Conservation (phyloP, 2,113 vertebrate species). For the Aphyosemion australe region DNA sequence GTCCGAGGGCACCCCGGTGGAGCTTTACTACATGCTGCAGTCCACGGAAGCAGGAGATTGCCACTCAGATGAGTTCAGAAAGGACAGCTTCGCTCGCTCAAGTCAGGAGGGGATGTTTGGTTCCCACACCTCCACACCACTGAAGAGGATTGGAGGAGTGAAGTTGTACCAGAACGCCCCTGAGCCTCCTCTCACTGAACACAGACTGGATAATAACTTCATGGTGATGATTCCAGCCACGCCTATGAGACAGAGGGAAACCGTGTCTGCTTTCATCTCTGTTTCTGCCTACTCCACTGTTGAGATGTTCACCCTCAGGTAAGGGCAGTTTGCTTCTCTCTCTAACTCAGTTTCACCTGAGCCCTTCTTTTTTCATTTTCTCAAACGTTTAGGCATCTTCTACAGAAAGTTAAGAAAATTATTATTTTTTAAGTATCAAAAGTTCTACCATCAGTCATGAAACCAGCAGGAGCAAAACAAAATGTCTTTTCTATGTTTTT, state of each 20-base stretch:
- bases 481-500: not conserved
- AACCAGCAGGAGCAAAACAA: not conserved
- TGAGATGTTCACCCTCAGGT: conserved; percentile 94
- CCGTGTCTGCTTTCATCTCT: conserved; percentile 84
- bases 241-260: conserved; percentile 88
- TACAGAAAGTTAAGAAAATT: not conserved
- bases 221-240: conserved; percentile 86
- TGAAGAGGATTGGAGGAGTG: conserved; percentile 86
- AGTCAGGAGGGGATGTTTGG: conserved; percentile 83
- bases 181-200: conserved; percentile 80
- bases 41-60: conserved; percentile 80
- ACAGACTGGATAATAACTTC: conserved; percentile 86
- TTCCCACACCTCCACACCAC: conserved; percentile 72
- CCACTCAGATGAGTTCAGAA: conserved; percentile 79
- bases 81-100: conserved; percentile 83
- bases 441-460: not conserved
- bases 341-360: conserved; percentile 6
- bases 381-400: not conserved
- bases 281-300: conserved; percentile 84
- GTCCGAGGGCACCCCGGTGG: conserved; percentile 84
- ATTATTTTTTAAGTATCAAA: too few species aligned
- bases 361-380: not conserved
- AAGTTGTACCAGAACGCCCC: conserved; percentile 80
- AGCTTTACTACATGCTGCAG: conserved; percentile 91
- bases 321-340: conserved; percentile 21